Conservation (phyloP, 2,797 vertebrate genomes). For the Galagoides demidoff region DNA sequence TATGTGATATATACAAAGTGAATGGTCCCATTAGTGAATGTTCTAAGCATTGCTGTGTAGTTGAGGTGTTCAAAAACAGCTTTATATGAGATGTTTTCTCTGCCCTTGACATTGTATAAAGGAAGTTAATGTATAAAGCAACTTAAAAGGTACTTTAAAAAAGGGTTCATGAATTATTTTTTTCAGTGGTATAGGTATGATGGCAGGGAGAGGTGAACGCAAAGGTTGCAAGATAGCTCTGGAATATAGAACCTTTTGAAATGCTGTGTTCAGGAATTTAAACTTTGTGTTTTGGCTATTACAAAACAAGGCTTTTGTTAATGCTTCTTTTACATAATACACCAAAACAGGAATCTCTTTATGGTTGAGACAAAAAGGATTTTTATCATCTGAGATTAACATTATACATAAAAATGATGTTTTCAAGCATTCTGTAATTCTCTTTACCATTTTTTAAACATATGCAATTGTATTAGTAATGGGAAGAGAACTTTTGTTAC, state of each 20-base stretch:
- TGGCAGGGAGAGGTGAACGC: not conserved
- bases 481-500: not conserved
- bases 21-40: not conserved
- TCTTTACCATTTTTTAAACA: slow-evolving; percentile 52
- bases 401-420: not conserved
- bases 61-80: not conserved
- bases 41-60: not conserved
- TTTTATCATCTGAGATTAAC: slow-evolving; percentile 16
- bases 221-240: not conserved
- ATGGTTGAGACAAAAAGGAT: not conserved
- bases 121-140: not conserved
- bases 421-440: slow-evolving; percentile 6
- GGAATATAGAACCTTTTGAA: not conserved
- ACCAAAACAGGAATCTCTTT: slow-evolving; percentile 8
- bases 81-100: not conserved
- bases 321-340: not conserved
- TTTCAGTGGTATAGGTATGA: not conserved
- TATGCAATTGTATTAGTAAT: slow-evolving; percentile 2
- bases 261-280: not conserved
- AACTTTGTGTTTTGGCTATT: not conserved
- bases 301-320: not conserved
- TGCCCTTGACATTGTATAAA: not conserved
- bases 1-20: not conserved
- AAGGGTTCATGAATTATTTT: not conserved
- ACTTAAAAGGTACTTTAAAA: not conserved